Evolutionary conservation across 1,140 invertebrate species (phyloP), one percentile per base, ranked within the genome.

Genomic region (Hestina assimilis): DNA sequence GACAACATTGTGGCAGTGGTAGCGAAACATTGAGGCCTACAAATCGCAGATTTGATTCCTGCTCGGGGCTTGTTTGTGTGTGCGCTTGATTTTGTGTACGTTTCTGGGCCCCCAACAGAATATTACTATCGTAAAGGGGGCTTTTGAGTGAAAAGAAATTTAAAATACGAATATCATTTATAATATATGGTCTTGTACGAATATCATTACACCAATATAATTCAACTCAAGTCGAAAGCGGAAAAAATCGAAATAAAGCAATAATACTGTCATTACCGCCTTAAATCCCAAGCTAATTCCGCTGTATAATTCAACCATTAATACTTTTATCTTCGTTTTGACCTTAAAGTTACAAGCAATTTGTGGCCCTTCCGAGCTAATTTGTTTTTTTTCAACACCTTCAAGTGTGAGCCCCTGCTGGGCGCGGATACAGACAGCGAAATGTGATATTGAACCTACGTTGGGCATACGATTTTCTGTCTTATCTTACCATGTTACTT

Each of bases 301-400:
- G 11, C n/a, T 11, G 33, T 38, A 38, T 38, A 38, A 38, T 38
- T 38, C 7, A 38, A 38, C 33, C 33, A 38, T 38, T 38, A 19
- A 38, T 38, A 38, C 33, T 38, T 38, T 19, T 38, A 38, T 38
- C 31, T 35, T 15, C 31, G 31, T 4, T 17, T 4, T 38, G 33
- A 38, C 33, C 33, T 38, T 38, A 38, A 19, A 19, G 15, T 38
- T 40, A 47, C 26, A 33, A 53, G 11, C 28, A 55, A 56, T 56
- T 56, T 47, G 33, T 38, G 11, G 38, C 38, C 29, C 31, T 53
- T 23, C 17, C 12, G 12, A 28, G 21, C 1, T 55, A 31, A 55
- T 55, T 55, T 47, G 12, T 55, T 55, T 53, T 52, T 46, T 55
- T 56, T 38, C 43, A 56, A 56, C 53, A 47, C 53, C 53, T 56